Base-by-base conservation (phyloP, 2,888 invertebrate genomes). In the Nomada ruficornis region DNA sequence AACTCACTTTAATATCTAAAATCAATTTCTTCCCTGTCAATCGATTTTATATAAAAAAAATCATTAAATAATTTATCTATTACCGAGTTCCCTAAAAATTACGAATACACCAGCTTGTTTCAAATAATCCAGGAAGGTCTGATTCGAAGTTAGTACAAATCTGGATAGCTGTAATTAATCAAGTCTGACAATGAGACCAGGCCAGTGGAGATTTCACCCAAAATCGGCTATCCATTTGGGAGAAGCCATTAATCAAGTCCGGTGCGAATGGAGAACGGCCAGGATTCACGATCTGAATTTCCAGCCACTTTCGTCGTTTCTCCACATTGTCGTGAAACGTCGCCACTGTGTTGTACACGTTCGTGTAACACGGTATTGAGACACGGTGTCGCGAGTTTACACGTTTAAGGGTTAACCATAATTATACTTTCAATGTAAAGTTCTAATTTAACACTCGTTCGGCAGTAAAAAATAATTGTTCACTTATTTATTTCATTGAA, bases 181-280 rank as follows among this genome's bases (percentile, higher is more conserved):
- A 62, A 76, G 44, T 4, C 26, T 26, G 20, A 23, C 23, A 36
- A 36, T 20, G 71, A 26, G 10, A 29, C 13, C 47, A n/a, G 72
- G 47, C 72, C 55, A 26, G 29, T 13, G 52, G 55, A 63, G 23
- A 23, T 18, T 71, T 62, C 54, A 0, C 29, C 47, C 29, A 52
- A 67, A 62, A 71, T 76, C 72, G 62, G 76, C 29, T 76, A 54
- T 18, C 44, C 55, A 13, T 64, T 42, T 15, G n/a, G n/a, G 2
- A 26, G n/a, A 0, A 36, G 23, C 50, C 77, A 64, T 77, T 77
- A 73, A 77, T 77, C 77, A 73, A 50, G 73, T 18, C 18, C 64
- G 4, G 42, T n/a, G 64, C 2, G 72, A 77, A 77, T 36, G 36
- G 23, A 36, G 36, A 47, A 36, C 44, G 20, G 29, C 36, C 47